Evolutionary conservation across 2,797 vertebrate genomes (phyloP).

Genomic region (Mastacembelus armatus): DNA sequence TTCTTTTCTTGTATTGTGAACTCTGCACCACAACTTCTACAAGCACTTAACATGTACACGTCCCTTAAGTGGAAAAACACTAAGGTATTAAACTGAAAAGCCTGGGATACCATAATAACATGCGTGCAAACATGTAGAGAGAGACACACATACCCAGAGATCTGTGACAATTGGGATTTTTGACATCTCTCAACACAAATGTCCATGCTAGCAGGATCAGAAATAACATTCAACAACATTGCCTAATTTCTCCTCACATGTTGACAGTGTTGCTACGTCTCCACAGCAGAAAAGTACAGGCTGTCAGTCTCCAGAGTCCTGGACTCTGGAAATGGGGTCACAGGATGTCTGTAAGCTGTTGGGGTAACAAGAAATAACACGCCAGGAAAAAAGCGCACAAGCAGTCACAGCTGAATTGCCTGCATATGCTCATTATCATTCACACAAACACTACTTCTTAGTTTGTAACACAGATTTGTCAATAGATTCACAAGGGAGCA

Average conservation of each 20-base stretch:
- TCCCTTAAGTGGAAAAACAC: no score
- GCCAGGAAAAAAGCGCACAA: slow-evolving; percentile 7
- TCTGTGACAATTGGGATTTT: background rate
- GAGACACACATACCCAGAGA: background rate
- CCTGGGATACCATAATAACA: background rate
- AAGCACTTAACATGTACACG: no score
- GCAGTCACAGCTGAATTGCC: background rate
- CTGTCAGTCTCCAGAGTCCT: background rate
- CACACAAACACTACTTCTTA: background rate
- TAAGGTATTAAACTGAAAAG: no score
- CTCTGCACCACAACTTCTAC: no score
- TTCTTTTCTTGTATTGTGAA: no score
- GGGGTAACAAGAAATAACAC: background rate
- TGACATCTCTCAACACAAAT: background rate
- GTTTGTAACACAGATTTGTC: slow-evolving; percentile 11
- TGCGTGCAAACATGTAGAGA: background rate
- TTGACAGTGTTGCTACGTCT: background rate
- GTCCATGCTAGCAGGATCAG: background rate
- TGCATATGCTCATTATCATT: background rate
- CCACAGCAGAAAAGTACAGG: background rate
- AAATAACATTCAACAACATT: background rate
- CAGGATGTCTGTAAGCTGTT: slow-evolving; percentile 7
- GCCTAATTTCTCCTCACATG: slow-evolving; percentile 15
- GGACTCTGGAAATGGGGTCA: slow-evolving; percentile 6
- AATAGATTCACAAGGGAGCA: slow-evolving; percentile 19